Evolutionary conservation across 1,140 invertebrate genomes (phyloP), one percentile per base, ranked within the genome.

Genomic region (Sinonovacula constricta): DNA sequence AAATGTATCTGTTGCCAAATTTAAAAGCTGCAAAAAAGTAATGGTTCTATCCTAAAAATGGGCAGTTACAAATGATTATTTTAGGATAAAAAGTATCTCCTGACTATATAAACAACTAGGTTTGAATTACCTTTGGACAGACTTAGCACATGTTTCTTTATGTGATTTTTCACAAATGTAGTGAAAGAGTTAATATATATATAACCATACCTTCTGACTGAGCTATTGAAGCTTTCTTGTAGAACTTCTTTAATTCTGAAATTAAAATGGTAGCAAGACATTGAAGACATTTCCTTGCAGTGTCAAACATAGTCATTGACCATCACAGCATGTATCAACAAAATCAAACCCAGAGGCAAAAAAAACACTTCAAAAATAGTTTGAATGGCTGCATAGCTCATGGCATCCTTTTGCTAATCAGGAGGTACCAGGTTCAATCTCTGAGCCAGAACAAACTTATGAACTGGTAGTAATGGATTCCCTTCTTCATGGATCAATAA

Each of bases 171-270:
- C n/a, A n/a, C n/a, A n/a, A n/a, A n/a, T n/a, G 54, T 12, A 28
- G 22, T 12, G 22, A 28, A 57, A 22, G 10, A 7, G 5, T 57
- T 28, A 24, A 57, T 57, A 28, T 72, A 31, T 1, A n/a, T 2
- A 36, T 56, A 22, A 49, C 71, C 78, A 78, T 83, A 89, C 88
- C 88, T 81, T 89, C 82, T 65, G 80, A 69, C 63, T 86, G 84
- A 26, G 83, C 72, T 60, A 89, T 86, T 10, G 81, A 81, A 36
- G 86, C 88, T 83, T 86, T 82, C 75, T 85, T 88, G 80, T 87
- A 89, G 71, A 89, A 89, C 75, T 85, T 87, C 77, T 88, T 89
- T 53, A 88, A 24, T 77, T 89, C 87, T 88, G 81, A 66, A 87
- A 87, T 30, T 75, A 80, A 2, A 79, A 36, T 65, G 22, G 59